Percentiles rank a stretch among this genome's conserved stretches.
These are phyloP conservation scores for Chiloscyllium punctatum DNA, from an alignment of 2,797 vertebrate genomes.

Conservation along the genomic window DNA sequence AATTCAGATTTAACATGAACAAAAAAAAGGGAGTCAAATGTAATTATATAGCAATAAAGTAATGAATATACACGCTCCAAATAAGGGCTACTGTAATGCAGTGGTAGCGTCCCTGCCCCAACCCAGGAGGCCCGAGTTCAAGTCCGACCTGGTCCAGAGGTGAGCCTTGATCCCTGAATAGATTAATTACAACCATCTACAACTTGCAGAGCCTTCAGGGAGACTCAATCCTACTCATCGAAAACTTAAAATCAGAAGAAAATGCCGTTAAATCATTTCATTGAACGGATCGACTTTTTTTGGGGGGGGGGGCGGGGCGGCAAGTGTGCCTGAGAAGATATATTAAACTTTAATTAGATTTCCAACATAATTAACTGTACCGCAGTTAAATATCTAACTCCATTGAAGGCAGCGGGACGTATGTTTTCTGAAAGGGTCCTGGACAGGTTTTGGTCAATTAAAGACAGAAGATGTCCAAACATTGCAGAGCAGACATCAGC, in stretches of 20 bases:
- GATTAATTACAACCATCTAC: too few species aligned
- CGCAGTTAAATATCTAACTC: not conserved
- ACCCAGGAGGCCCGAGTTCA: too few species aligned
- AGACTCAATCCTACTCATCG: not conserved
- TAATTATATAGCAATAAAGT: not conserved
- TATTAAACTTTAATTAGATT: not conserved
- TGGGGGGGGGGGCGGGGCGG: too few species aligned
- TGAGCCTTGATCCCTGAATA: too few species aligned
- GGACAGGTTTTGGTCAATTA: not conserved
- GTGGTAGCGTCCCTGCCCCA: too few species aligned
- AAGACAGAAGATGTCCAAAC: not conserved
- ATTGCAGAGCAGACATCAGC: not conserved
- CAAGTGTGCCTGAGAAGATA: not conserved
- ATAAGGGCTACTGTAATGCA: too few species aligned
- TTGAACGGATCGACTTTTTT: not conserved
- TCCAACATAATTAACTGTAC: too few species aligned
- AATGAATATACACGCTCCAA: not conserved
- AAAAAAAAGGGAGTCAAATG: not conserved
- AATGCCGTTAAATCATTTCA: not conserved
- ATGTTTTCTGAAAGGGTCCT: not conserved
- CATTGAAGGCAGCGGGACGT: not conserved
- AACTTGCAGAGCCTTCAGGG: not conserved
- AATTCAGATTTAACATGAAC: not conserved
- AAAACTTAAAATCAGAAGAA: not conserved
- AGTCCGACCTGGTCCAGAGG: too few species aligned